These are phyloP conservation scores for Actinia equina DNA, from an alignment of 64 coral and sea anemone species.

Conservation along the genomic window DNA sequence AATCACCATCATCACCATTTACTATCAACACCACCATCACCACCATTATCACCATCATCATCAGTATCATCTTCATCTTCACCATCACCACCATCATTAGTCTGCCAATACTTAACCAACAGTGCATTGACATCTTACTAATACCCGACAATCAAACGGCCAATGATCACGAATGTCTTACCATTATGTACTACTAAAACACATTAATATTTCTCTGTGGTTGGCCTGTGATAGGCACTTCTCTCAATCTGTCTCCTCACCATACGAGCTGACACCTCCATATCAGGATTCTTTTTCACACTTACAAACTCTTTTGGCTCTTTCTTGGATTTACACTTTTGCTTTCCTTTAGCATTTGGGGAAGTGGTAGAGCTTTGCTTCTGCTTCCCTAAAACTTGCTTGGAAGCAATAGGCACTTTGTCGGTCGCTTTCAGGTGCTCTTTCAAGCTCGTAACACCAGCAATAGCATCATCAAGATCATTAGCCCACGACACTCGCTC, in stretches of 20 bases:
- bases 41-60: too few species aligned
- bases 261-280: background rate
- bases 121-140: too few species aligned
- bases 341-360: background rate
- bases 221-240: background rate
- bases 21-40: too few species aligned
- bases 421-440: background rate
- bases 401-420: background rate
- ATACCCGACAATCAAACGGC: too few species aligned
- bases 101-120: too few species aligned
- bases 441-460: background rate
- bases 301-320: background rate
- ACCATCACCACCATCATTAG: too few species aligned
- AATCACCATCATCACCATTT: too few species aligned
- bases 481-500: conserved; percentile 1
- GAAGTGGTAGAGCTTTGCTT: background rate
- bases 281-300: background rate
- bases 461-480: conserved; percentile 4
- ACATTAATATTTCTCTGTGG: background rate
- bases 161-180: too few species aligned
- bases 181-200: background rate
- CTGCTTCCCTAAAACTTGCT: background rate
- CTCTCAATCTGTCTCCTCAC: background rate
- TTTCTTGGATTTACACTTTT: background rate
- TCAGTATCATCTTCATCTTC: too few species aligned